A percentile compares a stretch with the other conserved stretches of the same genome.
Conservation (phyloP, 2,888 invertebrate genomes). For the Lasioglossum villosulum region DNA sequence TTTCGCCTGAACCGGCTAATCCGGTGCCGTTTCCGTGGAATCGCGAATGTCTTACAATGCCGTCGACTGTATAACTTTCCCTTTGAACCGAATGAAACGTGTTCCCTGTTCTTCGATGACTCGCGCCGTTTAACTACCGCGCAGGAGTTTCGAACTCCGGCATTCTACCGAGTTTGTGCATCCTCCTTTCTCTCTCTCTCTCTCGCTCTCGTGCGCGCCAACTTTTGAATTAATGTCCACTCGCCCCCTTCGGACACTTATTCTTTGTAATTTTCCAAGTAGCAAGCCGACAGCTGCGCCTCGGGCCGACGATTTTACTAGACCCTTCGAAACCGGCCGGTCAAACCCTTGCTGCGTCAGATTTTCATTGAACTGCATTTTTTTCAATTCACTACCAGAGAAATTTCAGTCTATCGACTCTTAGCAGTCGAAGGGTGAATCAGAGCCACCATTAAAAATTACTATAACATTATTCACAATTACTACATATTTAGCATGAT, state of each 20-base stretch:
- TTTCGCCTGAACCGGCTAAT: constrained; percentile 61
- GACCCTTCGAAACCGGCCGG: background rate
- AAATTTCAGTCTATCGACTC: background rate
- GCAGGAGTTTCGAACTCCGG: constrained; percentile 24
- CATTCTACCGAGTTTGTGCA: constrained; percentile 14
- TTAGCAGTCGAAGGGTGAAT: too few relatives aligned
- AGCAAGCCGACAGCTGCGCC: background rate
- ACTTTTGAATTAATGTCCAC: constrained; percentile 32
- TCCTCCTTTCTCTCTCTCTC: background rate
- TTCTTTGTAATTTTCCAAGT: constrained; percentile 29
- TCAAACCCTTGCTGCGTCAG: background rate
- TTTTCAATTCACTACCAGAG: background rate
- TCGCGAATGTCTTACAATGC: constrained; percentile 60
- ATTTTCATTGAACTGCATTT: background rate
- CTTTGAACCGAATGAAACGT: constrained; percentile 25
- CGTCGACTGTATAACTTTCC: constrained; percentile 20
- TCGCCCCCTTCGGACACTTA: background rate
- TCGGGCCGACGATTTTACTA: background rate
- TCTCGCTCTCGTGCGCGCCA: background rate
- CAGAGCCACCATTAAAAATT: too few relatives aligned
- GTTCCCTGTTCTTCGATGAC: constrained; percentile 28
- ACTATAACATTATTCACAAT: too few relatives aligned
- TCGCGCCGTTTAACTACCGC: constrained; percentile 9
- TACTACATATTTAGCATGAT: too few relatives aligned
- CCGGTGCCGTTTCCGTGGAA: constrained; percentile 58